Percentiles rank a stretch among this genome's conserved stretches.
Conservation (phyloP, 2,113 vertebrate genomes). For the Parotia lawesii region DNA sequence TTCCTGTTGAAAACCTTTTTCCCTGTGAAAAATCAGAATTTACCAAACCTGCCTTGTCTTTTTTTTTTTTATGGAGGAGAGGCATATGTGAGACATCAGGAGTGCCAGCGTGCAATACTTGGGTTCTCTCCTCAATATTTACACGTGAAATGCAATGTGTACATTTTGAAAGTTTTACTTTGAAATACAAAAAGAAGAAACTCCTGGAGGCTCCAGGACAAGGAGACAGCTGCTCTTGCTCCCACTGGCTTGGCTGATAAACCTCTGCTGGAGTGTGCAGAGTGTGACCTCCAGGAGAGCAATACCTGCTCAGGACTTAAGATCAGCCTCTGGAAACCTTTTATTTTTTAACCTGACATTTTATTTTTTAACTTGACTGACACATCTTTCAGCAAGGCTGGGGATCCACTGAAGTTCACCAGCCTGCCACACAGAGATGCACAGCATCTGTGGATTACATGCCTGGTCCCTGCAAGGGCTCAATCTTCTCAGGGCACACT, state of each 20-base stretch:
- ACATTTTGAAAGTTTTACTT: neutral
- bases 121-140: neutral
- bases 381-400: neutral
- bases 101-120: neutral
- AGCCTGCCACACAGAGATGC: neutral
- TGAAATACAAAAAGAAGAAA: neutral
- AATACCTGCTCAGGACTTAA: neutral
- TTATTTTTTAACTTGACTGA: neutral
- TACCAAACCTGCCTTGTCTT: neutral
- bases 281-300: neutral
- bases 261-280: neutral
- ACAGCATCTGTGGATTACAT: neutral
- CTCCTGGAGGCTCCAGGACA: rapidly evolving
- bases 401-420: neutral
- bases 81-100: neutral
- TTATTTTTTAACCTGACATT: neutral
- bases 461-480: neutral
- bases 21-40: neutral
- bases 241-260: neutral
- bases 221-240: neutral
- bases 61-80: neutral
- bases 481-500: neutral
- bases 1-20: neutral
- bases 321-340: neutral
- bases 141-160: neutral